Conservation (phyloP, 2,113 vertebrate species). For the Benitochromis conjunctus region DNA sequence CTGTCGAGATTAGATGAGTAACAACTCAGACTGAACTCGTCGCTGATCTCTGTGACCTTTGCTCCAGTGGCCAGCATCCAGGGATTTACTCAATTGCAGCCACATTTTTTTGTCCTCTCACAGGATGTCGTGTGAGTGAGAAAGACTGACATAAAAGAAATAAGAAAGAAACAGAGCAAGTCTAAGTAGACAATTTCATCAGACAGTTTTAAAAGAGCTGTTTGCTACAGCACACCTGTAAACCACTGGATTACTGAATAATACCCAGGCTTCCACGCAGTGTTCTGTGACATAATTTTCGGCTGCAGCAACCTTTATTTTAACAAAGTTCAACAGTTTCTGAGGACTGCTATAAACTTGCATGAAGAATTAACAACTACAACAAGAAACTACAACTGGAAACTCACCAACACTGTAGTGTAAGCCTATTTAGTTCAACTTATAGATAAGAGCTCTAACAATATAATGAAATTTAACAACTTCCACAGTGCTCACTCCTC, state of each 20-base stretch:
- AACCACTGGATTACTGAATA: neutral
- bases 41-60: conserved; percentile 56
- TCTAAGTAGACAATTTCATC: neutral
- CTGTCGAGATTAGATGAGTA: conserved; percentile 57
- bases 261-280: neutral
- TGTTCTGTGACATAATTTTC: neutral
- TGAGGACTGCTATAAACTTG: neutral
- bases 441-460: neutral
- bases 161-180: neutral
- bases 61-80: conserved; percentile 27
- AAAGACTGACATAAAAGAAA: neutral
- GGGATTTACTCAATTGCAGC: conserved; percentile 28
- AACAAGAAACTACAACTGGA: neutral
- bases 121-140: neutral
- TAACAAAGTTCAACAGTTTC: neutral
- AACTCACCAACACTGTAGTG: neutral
- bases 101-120: neutral
- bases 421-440: neutral
- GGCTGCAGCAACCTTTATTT: neutral
- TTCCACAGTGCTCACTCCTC: neutral
- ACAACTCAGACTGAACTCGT: conserved; percentile 44
- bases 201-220: neutral
- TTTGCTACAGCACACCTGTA: neutral
- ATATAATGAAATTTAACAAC: neutral
- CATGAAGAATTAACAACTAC: neutral